These are phyloP conservation scores for Pogonomyrmex californicus DNA, from an alignment of 1,140 invertebrate genomes.

Conservation along the genomic window DNA sequence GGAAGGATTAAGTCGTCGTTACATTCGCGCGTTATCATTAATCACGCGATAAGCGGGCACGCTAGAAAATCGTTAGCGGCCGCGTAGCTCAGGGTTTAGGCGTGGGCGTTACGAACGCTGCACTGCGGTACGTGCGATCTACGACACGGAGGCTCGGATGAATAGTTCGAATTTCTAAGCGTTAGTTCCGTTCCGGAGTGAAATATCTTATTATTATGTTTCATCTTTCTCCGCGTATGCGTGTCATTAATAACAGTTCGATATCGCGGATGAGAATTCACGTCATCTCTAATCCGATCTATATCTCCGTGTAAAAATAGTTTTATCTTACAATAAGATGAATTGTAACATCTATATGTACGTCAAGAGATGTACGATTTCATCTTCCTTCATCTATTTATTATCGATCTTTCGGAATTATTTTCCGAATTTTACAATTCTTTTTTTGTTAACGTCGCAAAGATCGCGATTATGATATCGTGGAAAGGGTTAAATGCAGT, in stretches of 20 bases:
- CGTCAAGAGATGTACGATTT: background rate
- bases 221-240: background rate
- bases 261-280: background rate
- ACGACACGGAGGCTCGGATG: slow-evolving; percentile 15
- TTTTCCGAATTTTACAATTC: background rate
- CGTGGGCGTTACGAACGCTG: slow-evolving; percentile 64
- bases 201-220: slow-evolving; percentile 30
- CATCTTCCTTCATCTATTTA: background rate
- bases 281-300: background rate
- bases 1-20: slow-evolving; percentile 81
- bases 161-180: slow-evolving; percentile 25
- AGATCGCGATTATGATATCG: background rate
- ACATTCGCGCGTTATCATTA: slow-evolving; percentile 78
- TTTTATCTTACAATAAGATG: background rate
- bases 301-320: background rate
- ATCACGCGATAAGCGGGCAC: slow-evolving; percentile 80
- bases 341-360: background rate
- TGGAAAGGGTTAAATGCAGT: slow-evolving; percentile 9
- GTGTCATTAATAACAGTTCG: slow-evolving; percentile 2
- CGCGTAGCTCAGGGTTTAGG: slow-evolving; percentile 62
- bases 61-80: slow-evolving; percentile 79
- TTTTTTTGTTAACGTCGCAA: background rate
- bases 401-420: background rate
- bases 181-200: background rate
- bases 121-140: background rate